A percentile compares a stretch with the other conserved stretches of the same genome.
These are phyloP conservation scores for Scatophagus argus DNA, from an alignment of 2,113 vertebrate genomes.

Conservation along the genomic window DNA sequence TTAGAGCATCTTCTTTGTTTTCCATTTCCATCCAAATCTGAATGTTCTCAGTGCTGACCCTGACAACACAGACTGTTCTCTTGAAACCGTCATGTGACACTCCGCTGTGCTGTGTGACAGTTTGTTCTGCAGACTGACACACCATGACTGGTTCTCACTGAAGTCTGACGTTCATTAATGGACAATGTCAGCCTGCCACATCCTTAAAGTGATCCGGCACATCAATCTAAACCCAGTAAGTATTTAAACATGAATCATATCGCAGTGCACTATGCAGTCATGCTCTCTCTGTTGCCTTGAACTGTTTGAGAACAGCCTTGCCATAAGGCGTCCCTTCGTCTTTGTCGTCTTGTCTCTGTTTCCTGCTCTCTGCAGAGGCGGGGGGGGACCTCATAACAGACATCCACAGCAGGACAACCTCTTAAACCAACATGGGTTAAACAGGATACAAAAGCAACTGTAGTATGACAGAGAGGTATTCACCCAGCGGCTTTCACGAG, in stretches of 20 bases:
- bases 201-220: background rate
- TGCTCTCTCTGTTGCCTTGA: background rate
- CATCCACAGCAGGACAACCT: background rate
- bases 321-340: background rate
- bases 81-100: background rate
- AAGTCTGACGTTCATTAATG: background rate
- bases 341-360: slow-evolving; percentile 23
- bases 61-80: background rate
- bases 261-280: background rate
- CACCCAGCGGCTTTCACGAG: background rate
- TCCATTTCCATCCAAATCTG: background rate
- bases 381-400: slow-evolving; percentile 13
- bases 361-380: slow-evolving; percentile 31
- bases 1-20: background rate
- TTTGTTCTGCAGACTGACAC: background rate
- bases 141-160: background rate
- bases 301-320: background rate
- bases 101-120: background rate
- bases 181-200: background rate
- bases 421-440: slow-evolving; percentile 3
- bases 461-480: background rate
- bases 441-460: background rate
- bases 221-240: background rate
- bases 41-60: background rate
- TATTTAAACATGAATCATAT: background rate